phyloP scores from a whole-genome alignment of 2,888 invertebrate species.

The Nipponacmea schrenckii region DNA sequence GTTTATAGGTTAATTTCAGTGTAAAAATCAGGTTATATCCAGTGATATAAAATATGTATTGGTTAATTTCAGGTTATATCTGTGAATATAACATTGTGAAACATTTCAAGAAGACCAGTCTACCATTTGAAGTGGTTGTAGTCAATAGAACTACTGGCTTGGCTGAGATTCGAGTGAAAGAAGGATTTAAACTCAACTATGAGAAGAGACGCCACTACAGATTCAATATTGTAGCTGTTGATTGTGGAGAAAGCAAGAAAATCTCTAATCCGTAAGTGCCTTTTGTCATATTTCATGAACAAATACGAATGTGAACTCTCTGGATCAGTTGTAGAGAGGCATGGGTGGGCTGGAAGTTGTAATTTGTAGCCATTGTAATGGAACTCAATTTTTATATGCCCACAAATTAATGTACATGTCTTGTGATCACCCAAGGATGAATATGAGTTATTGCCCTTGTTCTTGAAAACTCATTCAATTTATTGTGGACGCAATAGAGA shows the following conservation, averaged over 20 bases:
- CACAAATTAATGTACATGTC: no score
- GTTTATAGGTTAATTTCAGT: no score
- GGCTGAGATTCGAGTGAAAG: slow-evolving; percentile 55
- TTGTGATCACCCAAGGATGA: no score
- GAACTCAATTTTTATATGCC: no score
- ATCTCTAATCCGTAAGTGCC: slow-evolving; percentile 38
- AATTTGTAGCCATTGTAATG: no score
- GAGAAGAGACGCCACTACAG: slow-evolving; percentile 94
- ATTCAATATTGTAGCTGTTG: slow-evolving; percentile 93
- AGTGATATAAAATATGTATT: neutral
- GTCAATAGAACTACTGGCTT: slow-evolving; percentile 53
- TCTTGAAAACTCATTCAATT: no score
- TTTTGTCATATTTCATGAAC: neutral
- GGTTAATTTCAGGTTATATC: slow-evolving; percentile 52
- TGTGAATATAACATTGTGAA: slow-evolving; percentile 59
- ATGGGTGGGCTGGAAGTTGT: no score
- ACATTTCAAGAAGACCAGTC: slow-evolving; percentile 29
- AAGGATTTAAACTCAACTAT: slow-evolving; percentile 79
- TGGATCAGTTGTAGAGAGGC: neutral
- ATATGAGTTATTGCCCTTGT: no score
- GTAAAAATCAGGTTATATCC: no score
- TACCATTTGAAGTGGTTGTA: slow-evolving; percentile 61
- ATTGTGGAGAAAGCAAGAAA: slow-evolving; percentile 74
- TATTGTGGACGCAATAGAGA: no score
- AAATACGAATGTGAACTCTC: neutral